Evolutionary conservation across 2,113 vertebrate genomes (phyloP), one percentile per base, ranked within the genome.

Genomic region (Pycnonotus jocosus): DNA sequence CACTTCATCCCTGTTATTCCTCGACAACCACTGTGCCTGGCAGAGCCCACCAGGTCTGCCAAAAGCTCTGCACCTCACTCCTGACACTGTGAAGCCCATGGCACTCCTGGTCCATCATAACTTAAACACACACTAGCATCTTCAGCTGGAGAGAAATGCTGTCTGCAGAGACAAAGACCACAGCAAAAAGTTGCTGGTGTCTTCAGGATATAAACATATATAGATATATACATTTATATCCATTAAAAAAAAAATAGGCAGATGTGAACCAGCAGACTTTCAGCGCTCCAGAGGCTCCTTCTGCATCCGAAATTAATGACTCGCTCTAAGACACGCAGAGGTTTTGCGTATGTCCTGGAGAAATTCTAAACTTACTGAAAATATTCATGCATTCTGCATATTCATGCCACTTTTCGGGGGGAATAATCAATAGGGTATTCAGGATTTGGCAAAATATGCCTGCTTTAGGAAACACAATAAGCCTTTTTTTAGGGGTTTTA

Each of bases 321-420:
- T 73, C 0, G 10, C 66, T 81, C 76, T 51, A 65, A 93, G 54
- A 90, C 58, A 42, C 0, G 0, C n/a, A 45, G 22, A 33, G 61
- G 37, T 92, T 54, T 61, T 40, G 8, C 2, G 0, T 23, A 48
- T 25, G 31, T 83, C 88, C 62, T 44, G 44, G 77, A 94, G 68
- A 96, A 94, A 95, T 83, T n/a, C 27, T 62, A 62, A 66, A 60
- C 64, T 62, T 58, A 30, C 24, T 54, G 85, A 88, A 94, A 80
- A 82, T 38, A 88, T 47, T 85, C 23, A 69, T 6, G 17, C 12
- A 54, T 30, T 6, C 7, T 85, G 73, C 24, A 69, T 79, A 91
- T 56, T 61, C 50, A 47, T 48, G 40, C 4, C 0, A 3, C 40
- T 85, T 93, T 93, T 48, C 0, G 7, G 24, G 50, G 48, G 16